phyloP scores from a whole-genome alignment of 2,113 vertebrate genomes.

The Podarcis raffonei region DNA sequence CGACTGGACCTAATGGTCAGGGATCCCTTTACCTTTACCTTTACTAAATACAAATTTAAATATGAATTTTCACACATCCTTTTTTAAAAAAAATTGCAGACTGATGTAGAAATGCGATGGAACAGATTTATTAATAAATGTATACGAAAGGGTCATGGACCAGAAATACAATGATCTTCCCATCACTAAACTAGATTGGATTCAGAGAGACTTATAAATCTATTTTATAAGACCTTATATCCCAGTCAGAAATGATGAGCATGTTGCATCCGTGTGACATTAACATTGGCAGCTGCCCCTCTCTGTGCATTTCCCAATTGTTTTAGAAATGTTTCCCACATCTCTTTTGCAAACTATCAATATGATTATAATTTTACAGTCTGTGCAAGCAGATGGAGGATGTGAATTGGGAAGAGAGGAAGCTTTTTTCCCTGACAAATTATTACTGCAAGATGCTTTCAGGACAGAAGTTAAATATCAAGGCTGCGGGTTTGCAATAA shows the following conservation, averaged over 20 bases:
- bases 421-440: slow-evolving; percentile 73
- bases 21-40: too few relatives aligned
- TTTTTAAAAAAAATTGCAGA: too few relatives aligned
- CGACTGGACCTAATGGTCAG: too few relatives aligned
- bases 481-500: slow-evolving; percentile 59
- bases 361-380: slow-evolving; percentile 80
- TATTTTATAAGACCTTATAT: neutral
- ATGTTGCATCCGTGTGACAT: slow-evolving; percentile 74
- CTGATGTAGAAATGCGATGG: too few relatives aligned
- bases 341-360: slow-evolving; percentile 80
- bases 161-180: too few relatives aligned
- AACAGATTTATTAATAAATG: too few relatives aligned
- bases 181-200: too few relatives aligned
- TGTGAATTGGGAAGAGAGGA: slow-evolving; percentile 73
- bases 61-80: too few relatives aligned
- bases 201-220: too few relatives aligned
- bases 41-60: too few relatives aligned
- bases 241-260: slow-evolving; percentile 61
- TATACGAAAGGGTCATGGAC: too few relatives aligned
- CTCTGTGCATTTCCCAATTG: slow-evolving; percentile 81
- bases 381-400: slow-evolving; percentile 81
- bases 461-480: slow-evolving; percentile 70
- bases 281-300: slow-evolving; percentile 70
- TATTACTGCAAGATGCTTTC: slow-evolving; percentile 74
- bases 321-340: slow-evolving; percentile 81